Base-by-base conservation (phyloP, 2,113 vertebrate species). In the Cricetomys ansorgei region DNA sequence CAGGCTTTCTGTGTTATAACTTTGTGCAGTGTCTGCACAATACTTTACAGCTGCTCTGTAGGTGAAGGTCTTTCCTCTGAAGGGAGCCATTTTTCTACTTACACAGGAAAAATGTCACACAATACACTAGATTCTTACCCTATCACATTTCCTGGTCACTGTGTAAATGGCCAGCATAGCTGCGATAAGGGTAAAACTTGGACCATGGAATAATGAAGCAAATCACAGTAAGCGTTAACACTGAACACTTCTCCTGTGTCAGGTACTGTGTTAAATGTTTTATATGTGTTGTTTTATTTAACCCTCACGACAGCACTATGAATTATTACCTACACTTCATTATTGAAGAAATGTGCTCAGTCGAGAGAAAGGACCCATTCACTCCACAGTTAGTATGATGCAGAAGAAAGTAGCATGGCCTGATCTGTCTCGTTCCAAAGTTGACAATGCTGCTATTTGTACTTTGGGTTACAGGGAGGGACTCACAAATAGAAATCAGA, bases 1-100 rank as follows among this genome's bases (percentile, higher is more conserved):
- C 88, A 88, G 91, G 90, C 34, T 72, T 72, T 45, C 45, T 83
- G 90, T 59, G 70, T 57, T 88, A 80, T 79, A 95, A 95, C 92
- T 87, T 64, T 89, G 85, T 62, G 70, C 90, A 3, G 70, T 37
- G 69, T 53, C 88, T 87, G 75, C 67, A 89, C 70, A n/a, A 79
- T 92, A 95, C 86, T 97, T 96, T 92, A 95, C 88, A 96, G 85
- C 62, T 29, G 8, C 89, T 96, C 53, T 64, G 55, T 23, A 90
- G 88, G 94, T 94, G 80, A 96, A 97, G 87, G 79, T 62, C 80
- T 45, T 91, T 92, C 45, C 91, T 95, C 37, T 77, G 59, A 89
- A 94, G 79, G 48, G 96, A 62, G 67, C 37, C 80, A 64, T 95
- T 97, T 97, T 96, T 96, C 87, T 96, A 45, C 80, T 67, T 93